phyloP scores from a whole-genome alignment of 2,113 vertebrate genomes.

The Podarcis cretensis region DNA sequence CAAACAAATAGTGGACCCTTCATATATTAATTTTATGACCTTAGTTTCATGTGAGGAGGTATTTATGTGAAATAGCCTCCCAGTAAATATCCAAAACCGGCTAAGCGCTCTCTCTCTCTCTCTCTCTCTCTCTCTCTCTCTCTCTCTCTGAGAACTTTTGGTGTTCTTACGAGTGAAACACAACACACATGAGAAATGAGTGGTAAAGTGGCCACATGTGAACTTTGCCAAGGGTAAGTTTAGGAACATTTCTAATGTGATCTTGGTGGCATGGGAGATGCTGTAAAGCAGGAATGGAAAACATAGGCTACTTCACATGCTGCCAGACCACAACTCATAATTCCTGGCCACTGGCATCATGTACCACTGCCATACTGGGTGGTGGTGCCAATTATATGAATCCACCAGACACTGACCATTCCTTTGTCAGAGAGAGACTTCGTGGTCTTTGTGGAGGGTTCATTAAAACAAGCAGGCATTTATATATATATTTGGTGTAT shows the following conservation, averaged over 20 bases:
- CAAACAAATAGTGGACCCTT: too few species aligned
- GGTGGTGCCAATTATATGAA: too few species aligned
- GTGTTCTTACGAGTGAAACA: not conserved
- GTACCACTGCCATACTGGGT: too few species aligned
- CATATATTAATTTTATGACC: too few species aligned
- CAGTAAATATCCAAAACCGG: not conserved
- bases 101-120: not conserved
- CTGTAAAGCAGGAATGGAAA: not conserved
- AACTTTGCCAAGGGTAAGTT: not conserved
- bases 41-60: too few species aligned
- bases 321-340: not conserved
- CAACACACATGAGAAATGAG: not conserved
- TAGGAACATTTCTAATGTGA: not conserved
- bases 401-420: too few species aligned
- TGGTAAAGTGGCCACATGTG: not conserved
- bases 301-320: not conserved
- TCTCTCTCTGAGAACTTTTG: not conserved
- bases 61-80: not conserved
- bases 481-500: too few species aligned
- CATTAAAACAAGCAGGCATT: too few species aligned
- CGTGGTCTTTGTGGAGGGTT: too few species aligned
- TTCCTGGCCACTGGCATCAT: not conserved
- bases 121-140: not conserved
- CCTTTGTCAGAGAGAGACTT: too few species aligned
- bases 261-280: not conserved